phyloP scores from a whole-genome alignment of 2,113 vertebrate genomes.

The Porphyrio hochstetteri region DNA sequence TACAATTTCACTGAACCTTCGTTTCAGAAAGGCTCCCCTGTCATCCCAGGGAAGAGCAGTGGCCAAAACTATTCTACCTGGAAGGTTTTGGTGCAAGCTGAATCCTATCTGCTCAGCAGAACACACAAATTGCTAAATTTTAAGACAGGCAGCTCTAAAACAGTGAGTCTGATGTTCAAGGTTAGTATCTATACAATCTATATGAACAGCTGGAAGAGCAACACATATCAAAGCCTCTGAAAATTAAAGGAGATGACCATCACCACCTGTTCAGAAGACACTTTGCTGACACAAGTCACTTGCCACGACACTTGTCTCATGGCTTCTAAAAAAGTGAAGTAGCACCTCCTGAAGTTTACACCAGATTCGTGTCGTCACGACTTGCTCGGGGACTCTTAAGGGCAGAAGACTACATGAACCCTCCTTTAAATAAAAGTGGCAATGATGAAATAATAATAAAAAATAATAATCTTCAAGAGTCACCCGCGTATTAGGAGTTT shows the following conservation, averaged over 20 bases:
- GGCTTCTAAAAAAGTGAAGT: background rate
- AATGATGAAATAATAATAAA: background rate
- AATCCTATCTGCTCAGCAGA: background rate
- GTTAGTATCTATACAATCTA: background rate
- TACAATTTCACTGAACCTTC: background rate
- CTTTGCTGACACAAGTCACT: background rate
- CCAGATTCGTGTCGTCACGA: background rate
- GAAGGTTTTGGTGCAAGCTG: background rate
- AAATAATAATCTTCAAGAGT: background rate
- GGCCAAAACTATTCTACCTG: background rate
- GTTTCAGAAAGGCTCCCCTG: slow-evolving; percentile 12
- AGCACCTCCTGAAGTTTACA: background rate
- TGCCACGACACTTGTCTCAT: background rate
- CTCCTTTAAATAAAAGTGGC: background rate
- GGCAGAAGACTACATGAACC: background rate
- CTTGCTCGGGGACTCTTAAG: background rate
- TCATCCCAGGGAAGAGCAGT: background rate
- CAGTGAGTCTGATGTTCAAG: background rate
- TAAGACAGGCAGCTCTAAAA: background rate
- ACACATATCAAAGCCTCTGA: background rate
- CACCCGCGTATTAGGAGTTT: background rate
- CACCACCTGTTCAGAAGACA: background rate
- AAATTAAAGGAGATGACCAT: background rate
- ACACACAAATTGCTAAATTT: background rate
- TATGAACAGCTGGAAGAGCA: background rate